A percentile compares a stretch with the other conserved stretches of the same genome.
Conservation (phyloP, 2,113 vertebrate species). For the Oreochromis spilurus region DNA sequence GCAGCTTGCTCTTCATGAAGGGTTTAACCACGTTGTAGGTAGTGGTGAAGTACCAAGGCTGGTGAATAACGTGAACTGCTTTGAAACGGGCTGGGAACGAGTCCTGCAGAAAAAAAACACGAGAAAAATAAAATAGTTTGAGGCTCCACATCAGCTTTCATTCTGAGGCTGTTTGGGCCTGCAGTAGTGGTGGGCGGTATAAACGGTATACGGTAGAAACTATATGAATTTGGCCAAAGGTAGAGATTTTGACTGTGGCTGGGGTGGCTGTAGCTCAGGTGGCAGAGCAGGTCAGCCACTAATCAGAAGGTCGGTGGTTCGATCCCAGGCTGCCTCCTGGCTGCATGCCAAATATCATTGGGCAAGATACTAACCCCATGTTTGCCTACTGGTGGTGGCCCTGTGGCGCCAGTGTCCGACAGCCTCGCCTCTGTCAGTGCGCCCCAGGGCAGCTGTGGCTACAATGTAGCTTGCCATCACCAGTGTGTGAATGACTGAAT, state of each 20-base stretch:
- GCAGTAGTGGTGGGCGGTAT: constrained; percentile 58
- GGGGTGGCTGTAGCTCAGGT: no score
- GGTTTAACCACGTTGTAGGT: constrained; percentile 96
- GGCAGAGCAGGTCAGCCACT: no score
- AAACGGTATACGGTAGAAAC: background rate
- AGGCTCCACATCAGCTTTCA: background rate
- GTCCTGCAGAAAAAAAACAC: constrained; percentile 73
- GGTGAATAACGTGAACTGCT: constrained; percentile 92
- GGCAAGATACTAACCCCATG: no score
- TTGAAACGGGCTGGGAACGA: constrained; percentile 98
- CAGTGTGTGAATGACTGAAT: no score
- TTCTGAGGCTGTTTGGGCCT: constrained; percentile 70
- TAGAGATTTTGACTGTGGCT: background rate
- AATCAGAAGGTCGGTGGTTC: no score
- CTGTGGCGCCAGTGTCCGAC: no score
- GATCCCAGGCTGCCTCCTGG: no score
- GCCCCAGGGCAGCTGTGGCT: no score
- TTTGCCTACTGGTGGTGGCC: no score
- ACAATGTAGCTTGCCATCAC: no score
- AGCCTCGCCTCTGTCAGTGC: no score
- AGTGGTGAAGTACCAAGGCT: constrained; percentile 99
- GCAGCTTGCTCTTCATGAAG: constrained; percentile 94
- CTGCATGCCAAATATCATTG: no score
- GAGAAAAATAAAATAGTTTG: background rate
- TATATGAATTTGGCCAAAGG: background rate